Conservation (phyloP, 1,140 invertebrate species). For the Brachionus rubens region DNA sequence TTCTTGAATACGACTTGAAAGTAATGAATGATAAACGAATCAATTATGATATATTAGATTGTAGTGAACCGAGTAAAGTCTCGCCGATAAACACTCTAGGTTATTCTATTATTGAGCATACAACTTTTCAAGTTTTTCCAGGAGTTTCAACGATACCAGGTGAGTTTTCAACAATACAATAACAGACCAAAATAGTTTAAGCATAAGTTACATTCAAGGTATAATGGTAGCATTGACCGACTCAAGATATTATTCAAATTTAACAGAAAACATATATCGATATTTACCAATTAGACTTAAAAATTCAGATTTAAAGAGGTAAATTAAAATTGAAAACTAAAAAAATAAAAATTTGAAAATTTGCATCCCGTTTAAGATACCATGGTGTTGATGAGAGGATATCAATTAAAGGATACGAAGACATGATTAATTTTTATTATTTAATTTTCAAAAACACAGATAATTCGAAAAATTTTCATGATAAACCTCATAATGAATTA, state of each 20-base stretch:
- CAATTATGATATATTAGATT: conserved; percentile 54
- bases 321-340: neutral
- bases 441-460: conserved; percentile 64
- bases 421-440: conserved; percentile 63
- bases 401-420: conserved; percentile 61
- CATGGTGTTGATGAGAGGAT: conserved; percentile 66
- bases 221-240: conserved; percentile 65
- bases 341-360: neutral
- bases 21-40: conserved; percentile 63
- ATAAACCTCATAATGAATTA: neutral
- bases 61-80: conserved; percentile 59
- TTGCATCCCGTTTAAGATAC: conserved; percentile 49
- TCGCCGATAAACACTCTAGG: conserved; percentile 60
- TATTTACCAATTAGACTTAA: conserved; percentile 62
- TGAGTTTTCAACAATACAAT: conserved; percentile 48
- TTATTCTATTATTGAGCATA: conserved; percentile 62
- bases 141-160: conserved; percentile 62
- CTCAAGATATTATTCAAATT: conserved; percentile 62
- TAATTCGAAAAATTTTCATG: neutral
- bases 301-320: conserved; percentile 55
- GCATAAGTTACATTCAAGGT: conserved; percentile 57
- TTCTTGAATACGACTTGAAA: conserved; percentile 61
- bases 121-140: conserved; percentile 61
- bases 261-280: conserved; percentile 63
- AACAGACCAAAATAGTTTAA: too few relatives aligned